A percentile compares a stretch with the other conserved stretches of the same genome.
Conservation (phyloP, 2,113 vertebrate species). For the Polyodon spathula region DNA sequence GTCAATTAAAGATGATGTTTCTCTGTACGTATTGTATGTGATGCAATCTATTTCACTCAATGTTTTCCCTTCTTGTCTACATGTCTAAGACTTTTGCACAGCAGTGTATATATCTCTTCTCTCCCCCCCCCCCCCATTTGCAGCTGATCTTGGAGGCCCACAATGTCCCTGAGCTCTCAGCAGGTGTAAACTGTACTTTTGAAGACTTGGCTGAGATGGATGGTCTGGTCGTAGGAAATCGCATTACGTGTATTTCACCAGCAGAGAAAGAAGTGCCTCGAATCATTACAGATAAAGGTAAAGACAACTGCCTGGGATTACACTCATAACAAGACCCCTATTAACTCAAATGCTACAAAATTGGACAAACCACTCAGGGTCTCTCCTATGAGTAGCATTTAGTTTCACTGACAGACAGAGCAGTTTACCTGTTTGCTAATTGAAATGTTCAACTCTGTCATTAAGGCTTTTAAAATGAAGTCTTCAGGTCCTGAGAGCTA, state of each 20-base stretch:
- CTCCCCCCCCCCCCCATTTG: constrained; percentile 2
- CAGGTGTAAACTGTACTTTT: constrained; percentile 91
- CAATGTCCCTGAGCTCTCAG: constrained; percentile 90
- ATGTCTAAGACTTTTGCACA: no score
- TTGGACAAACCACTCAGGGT: constrained; percentile 13
- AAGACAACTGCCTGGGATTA: constrained; percentile 5
- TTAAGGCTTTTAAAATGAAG: no score
- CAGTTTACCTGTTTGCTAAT: no score
- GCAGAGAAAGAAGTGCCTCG: constrained; percentile 90
- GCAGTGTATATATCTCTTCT: background rate
- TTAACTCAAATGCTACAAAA: no score
- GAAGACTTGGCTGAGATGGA: constrained; percentile 93
- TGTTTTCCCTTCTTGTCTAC: no score
- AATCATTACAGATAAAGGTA: constrained; percentile 86
- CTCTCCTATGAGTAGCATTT: constrained; percentile 5
- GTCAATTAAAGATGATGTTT: background rate
- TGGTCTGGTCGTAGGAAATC: constrained; percentile 85
- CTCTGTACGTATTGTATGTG: background rate
- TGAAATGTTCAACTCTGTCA: no score
- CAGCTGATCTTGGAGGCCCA: constrained; percentile 92
- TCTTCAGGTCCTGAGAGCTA: no score
- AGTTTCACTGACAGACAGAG: no score
- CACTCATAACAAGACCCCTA: background rate
- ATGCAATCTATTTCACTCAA: no score
- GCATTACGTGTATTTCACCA: constrained; percentile 82